A percentile compares a stretch with the other conserved stretches of the same genome.
Evolutionary conservation across 2,113 vertebrate species (phyloP).

Genomic region (Melanotaenia duboulayi): DNA sequence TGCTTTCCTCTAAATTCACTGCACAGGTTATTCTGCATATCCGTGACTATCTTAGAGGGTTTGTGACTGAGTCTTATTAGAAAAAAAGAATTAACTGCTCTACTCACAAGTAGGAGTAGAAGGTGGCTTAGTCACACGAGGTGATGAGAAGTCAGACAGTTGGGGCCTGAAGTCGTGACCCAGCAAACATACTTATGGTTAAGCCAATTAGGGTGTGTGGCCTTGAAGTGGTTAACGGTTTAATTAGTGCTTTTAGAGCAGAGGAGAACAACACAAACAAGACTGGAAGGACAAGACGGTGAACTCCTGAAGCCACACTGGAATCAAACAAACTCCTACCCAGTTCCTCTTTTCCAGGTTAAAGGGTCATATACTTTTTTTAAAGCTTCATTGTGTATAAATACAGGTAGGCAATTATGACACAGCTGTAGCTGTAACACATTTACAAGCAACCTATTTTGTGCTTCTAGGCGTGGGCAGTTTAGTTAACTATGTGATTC

Average conservation of each 20-base stretch:
- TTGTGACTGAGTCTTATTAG: constrained; percentile 27
- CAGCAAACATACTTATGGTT: constrained; percentile 62
- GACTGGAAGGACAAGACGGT: constrained; percentile 21
- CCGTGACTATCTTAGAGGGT: constrained; percentile 31
- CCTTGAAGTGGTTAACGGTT: constrained; percentile 77
- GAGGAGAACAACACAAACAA: constrained; percentile 46
- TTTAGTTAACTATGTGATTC: not conserved
- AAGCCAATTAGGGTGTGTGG: constrained; percentile 66
- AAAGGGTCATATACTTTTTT: constrained; percentile 19
- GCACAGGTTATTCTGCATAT: constrained; percentile 22
- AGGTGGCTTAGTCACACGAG: constrained; percentile 41
- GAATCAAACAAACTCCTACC: constrained; percentile 32
- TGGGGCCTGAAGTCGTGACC: constrained; percentile 44
- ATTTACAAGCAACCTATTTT: not conserved
- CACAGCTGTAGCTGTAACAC: not conserved
- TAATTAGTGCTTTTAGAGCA: constrained; percentile 78
- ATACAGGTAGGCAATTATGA: not conserved
- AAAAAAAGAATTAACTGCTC: constrained; percentile 59
- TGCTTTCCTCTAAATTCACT: constrained; percentile 19
- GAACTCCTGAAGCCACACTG: constrained; percentile 18
- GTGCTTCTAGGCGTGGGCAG: not conserved
- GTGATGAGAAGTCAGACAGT: constrained; percentile 34
- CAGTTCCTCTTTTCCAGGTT: constrained; percentile 18
- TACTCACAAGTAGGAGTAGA: constrained; percentile 46
- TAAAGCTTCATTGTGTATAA: not conserved